Conservation (phyloP, 2,797 vertebrate genomes). For the Acipenser ruthenus region DNA sequence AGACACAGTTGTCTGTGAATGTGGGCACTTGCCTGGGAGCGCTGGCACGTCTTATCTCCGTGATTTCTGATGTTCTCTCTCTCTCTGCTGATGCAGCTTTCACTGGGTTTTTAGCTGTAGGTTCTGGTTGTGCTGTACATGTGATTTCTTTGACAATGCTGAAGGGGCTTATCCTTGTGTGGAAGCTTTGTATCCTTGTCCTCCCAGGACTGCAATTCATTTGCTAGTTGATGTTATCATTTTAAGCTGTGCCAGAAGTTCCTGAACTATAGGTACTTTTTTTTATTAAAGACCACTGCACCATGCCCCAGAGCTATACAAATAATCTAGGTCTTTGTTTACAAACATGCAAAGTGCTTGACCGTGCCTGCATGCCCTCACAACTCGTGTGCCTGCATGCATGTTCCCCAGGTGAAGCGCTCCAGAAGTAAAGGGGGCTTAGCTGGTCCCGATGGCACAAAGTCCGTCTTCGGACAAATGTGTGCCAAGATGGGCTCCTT, state of each 20-base stretch:
- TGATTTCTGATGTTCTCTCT: background rate
- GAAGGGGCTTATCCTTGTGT: constrained; percentile 22
- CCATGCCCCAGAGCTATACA: background rate
- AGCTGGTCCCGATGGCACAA: constrained; percentile 93
- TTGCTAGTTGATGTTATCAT: background rate
- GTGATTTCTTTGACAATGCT: constrained; percentile 35
- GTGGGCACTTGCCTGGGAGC: background rate
- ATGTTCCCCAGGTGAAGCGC: constrained; percentile 78
- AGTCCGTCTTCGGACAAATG: constrained; percentile 98
- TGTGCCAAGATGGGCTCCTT: constrained; percentile 97
- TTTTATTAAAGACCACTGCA: background rate
- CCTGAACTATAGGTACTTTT: background rate
- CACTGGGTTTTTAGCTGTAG: constrained; percentile 22
- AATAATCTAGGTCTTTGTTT: background rate
- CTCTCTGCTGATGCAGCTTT: background rate
- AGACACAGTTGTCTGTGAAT: background rate
- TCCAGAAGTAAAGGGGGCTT: constrained; percentile 97
- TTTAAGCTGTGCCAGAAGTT: background rate
- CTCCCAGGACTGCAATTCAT: background rate
- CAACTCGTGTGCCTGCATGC: background rate
- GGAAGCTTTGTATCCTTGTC: background rate
- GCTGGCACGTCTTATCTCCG: background rate
- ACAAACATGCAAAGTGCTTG: background rate
- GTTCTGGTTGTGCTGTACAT: constrained; percentile 32
- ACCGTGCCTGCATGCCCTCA: background rate